phyloP scores from a whole-genome alignment of 2,888 invertebrate genomes.

The Melipona beecheii region DNA sequence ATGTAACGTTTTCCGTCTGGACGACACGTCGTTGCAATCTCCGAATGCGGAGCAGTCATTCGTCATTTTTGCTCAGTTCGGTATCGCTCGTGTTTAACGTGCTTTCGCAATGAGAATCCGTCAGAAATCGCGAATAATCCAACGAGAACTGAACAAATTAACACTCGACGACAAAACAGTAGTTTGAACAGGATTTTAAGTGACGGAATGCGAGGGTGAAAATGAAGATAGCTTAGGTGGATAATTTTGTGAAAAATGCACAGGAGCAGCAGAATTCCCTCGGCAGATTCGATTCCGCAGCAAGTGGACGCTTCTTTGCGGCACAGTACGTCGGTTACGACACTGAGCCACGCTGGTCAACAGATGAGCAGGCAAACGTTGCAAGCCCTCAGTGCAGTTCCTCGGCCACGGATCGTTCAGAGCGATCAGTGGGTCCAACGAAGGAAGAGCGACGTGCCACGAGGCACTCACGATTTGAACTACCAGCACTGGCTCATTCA shows the following conservation, averaged over 20 bases:
- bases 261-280: conserved; percentile 87
- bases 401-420: conserved; percentile 90
- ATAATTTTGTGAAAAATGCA: conserved; percentile 49
- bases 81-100: neutral
- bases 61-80: conserved; percentile 2
- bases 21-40: neutral
- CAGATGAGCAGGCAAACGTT: conserved; percentile 90
- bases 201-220: neutral
- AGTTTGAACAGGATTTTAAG: neutral
- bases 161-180: neutral
- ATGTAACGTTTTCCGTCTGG: conserved; percentile 36
- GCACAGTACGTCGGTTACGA: conserved; percentile 82
- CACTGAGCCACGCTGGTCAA: conserved; percentile 83
- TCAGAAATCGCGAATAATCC: neutral
- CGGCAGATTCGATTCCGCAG: conserved; percentile 87
- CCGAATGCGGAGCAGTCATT: neutral
- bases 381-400: conserved; percentile 91
- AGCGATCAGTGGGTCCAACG: conserved; percentile 90
- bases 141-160: neutral
- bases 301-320: conserved; percentile 83
- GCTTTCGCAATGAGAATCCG: neutral
- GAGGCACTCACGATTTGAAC: conserved; percentile 85
- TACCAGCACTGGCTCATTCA: conserved; percentile 97
- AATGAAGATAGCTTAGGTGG: neutral
- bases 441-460: conserved; percentile 84